Base-by-base conservation (phyloP, 2,888 invertebrate genomes). In the Troilus luridus region DNA sequence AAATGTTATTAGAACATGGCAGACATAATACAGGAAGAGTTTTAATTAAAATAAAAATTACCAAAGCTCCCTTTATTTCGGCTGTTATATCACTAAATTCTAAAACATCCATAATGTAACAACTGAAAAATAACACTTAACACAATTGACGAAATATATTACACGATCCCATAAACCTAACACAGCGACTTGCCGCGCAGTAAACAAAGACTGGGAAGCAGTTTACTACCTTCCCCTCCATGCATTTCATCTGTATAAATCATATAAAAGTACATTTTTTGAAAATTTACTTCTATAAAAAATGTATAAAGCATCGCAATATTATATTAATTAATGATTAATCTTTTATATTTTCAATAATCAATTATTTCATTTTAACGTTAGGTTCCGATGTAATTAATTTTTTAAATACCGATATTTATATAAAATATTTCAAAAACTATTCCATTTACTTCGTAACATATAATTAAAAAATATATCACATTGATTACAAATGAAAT, bases 61-160 rank as follows among this genome's bases (percentile, higher is more conserved):
- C 98, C 97, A 98, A 96, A 92, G 96, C 96, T 88, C 98, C 98
- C 94, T 97, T 97, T 92, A 97, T 96, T 95, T 98, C 98, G 0
- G 97, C 96, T 62, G 96, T 95, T 89, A 98, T 96, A 94, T 98
- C 98, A 59, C 97, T 96, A 94, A 97, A 99, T 94, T 99, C 98
- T 91, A 98, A 95, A 93, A 97, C 96, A 94, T 98, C 98, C 85
- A 85, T 85, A n/a, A 85, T 58, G 41, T 17, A 77, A 77, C 0
- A 27, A 77, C 41, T 17, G 17, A 41, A 77, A 77, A 41, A 27
- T 17, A 41, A 27, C 7, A 77, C 14, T 77, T 41, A 14, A 77
- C 17, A 17, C 72, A 77, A 77, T 56, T 56, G 21, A 27, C 11
- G 21, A 85, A 54, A 7, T 56, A 56, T 56, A n/a, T 58, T 6